Base-by-base conservation (phyloP, 1,140 invertebrate species). In the Drosophila tani region DNA sequence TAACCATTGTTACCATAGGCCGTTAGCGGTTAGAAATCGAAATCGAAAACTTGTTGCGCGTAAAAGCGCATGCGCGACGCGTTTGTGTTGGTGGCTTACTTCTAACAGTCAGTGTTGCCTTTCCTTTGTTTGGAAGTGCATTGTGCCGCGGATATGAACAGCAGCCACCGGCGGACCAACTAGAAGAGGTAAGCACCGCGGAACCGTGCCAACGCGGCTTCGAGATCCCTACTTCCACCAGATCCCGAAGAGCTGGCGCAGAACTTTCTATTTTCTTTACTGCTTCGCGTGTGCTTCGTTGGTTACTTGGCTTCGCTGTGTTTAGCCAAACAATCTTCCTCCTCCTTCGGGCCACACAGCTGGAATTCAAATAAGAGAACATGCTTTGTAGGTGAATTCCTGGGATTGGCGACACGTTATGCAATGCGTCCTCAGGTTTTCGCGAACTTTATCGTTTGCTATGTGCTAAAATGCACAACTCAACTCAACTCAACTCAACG, bases 201-300 rank as follows among this genome's bases (percentile, higher is more conserved):
- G 27, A 81, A 58, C 50, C 51, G 19, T 9, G 14, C 21, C 21
- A 27, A 6, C 27, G n/a, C 27, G 12, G 59, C 7, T 29, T 15
- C 24, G 14, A 29, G 17, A 38, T 32, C 65, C 32, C 32, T 17
- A 55, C 15, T 19, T 17, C 32, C 29, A 35, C 19, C n/a, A 19
- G 21, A 56, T 55, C 51, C n/a, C n/a, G 19, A 11, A 69, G 38
- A 51, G 27, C 43, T 56, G 55, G 59, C 60, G 65, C 81, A 91
- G 87, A 91, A 91, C 83, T 91, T 91, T 91, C 81, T 91, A 91
- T 91, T 91, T 91, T 91, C 81, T 91, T 91, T 82, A 78, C 81
- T 79, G 75, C 79, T 87, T 91, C 71, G 65, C 67, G 79, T 41
- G 74, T 50, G 47, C 43, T 77, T 77, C 29, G 69, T 53, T 70